phyloP scores from a whole-genome alignment of 2,113 vertebrate species.

The Tragelaphus strepsiceros region DNA sequence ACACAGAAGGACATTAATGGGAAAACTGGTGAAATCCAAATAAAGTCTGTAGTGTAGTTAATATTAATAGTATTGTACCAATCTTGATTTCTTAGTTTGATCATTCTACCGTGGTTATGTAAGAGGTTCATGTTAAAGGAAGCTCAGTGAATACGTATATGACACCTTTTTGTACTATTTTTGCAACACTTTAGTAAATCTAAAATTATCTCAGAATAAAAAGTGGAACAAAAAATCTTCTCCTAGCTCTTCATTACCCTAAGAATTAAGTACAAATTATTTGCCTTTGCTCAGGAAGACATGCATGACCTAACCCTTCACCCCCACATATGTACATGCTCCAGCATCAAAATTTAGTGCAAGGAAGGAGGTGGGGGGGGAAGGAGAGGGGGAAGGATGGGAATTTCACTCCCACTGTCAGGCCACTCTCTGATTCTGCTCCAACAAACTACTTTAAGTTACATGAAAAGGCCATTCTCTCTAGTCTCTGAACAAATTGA shows the following conservation, averaged over 20 bases:
- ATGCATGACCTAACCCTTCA: not conserved
- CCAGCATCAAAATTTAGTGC: not conserved
- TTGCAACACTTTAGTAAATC: not conserved
- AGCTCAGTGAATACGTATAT: not conserved
- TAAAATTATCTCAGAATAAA: conserved; percentile 17
- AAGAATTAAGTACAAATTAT: not conserved
- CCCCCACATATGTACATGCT: not conserved
- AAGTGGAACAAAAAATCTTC: not conserved
- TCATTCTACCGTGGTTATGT: not conserved
- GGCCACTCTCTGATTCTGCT: not conserved
- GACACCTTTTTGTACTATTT: not conserved
- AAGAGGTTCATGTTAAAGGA: not conserved
- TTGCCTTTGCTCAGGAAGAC: not conserved
- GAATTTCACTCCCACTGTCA: not conserved
- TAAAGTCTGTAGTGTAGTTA: not conserved
- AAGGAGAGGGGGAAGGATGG: not conserved
- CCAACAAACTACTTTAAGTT: not conserved
- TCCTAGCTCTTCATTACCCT: not conserved
- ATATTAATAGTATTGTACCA: not conserved
- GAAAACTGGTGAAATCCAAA: not conserved
- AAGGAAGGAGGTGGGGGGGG: no score
- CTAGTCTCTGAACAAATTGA: not conserved
- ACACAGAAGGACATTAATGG: not conserved
- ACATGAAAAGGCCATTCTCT: not conserved
- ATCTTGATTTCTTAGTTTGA: not conserved